A percentile compares a stretch with the other conserved stretches of the same genome.
phyloP scores from a whole-genome alignment of 2,888 invertebrate genomes.

The Polydrusus pterygomalis region DNA sequence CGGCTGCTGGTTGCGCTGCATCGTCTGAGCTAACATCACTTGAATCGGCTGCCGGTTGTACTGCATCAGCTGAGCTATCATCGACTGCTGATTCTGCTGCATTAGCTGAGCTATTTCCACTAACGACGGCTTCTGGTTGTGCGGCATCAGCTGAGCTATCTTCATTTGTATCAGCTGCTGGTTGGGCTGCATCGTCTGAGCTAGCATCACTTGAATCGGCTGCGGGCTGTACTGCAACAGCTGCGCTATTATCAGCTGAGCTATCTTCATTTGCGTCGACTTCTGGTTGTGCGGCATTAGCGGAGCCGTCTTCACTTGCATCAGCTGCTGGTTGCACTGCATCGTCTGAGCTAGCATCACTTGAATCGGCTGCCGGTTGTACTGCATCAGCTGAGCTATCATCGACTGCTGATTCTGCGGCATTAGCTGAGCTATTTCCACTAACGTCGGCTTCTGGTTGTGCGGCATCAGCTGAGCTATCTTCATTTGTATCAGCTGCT shows the following conservation, averaged over 20 bases:
- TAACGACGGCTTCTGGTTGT: neutral
- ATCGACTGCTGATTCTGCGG: neutral
- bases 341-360: neutral
- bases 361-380: neutral
- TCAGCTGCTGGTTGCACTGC: neutral
- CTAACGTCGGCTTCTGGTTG: neutral
- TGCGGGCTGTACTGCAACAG: neutral
- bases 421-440: neutral
- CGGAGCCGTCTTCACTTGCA: neutral
- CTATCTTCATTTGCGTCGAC: neutral
- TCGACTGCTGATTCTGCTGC: neutral
- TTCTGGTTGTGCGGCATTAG: neutral
- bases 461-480: neutral
- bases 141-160: neutral
- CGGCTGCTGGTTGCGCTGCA: neutral
- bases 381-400: too few relatives aligned
- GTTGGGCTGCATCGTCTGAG: neutral
- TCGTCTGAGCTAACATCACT: neutral
- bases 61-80: neutral
- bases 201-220: neutral
- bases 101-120: neutral
- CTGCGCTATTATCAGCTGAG: neutral
- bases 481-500: neutral
- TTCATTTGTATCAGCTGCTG: neutral
- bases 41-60: neutral